Evolutionary conservation across 2,888 invertebrate genomes (phyloP).

Genomic region (Himalopsyche japonica): DNA sequence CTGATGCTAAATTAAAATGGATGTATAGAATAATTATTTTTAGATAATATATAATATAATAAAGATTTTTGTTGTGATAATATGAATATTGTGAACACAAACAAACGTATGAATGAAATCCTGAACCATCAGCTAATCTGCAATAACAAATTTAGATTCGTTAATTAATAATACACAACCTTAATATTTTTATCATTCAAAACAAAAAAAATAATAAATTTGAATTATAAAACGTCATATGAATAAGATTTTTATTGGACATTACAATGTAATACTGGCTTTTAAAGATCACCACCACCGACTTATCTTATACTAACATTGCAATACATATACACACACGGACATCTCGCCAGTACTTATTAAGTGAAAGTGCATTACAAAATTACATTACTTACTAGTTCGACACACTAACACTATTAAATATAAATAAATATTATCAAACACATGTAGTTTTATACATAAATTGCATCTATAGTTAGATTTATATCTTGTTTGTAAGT

Average conservation of each 20-base stretch:
- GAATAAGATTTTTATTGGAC: neutral
- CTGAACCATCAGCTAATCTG: too few relatives aligned
- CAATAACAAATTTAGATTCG: too few relatives aligned
- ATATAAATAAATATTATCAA: neutral
- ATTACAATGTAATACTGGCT: neutral
- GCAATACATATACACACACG: constrained; percentile 9
- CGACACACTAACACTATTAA: neutral
- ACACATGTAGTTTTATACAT: neutral
- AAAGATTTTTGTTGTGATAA: too few relatives aligned
- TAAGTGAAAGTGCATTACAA: constrained; percentile 31
- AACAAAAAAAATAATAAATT: too few relatives aligned
- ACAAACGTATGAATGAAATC: too few relatives aligned
- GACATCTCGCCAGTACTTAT: constrained; percentile 1
- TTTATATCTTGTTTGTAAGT: neutral
- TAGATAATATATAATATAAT: too few relatives aligned
- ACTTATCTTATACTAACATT: neutral
- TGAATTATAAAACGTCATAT: too few relatives aligned
- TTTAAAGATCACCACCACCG: neutral
- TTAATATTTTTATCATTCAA: too few relatives aligned
- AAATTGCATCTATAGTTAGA: neutral
- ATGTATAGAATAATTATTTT: too few relatives aligned
- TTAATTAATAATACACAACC: too few relatives aligned
- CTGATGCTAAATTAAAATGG: too few relatives aligned
- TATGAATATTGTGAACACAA: too few relatives aligned
- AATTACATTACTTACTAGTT: constrained; percentile 18